These are phyloP conservation scores for Cantharis rufa DNA, from an alignment of 2,888 invertebrate genomes.

Conservation along the genomic window DNA sequence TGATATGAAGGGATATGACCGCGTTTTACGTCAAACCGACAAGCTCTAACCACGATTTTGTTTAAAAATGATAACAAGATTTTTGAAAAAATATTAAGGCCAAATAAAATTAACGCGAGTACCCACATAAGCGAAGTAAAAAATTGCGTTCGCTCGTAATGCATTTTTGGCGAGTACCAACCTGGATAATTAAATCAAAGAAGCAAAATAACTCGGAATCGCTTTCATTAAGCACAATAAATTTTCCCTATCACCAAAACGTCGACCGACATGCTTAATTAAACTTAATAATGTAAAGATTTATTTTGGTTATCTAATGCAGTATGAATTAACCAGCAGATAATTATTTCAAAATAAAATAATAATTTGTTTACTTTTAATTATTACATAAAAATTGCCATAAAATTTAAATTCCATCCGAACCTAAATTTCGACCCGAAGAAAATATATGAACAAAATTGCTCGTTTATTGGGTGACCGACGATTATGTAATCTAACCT, in stretches of 20 bases:
- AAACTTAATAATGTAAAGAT: neutral
- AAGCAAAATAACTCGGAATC: neutral
- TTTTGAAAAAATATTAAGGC: constrained; percentile 4
- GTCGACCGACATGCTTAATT: neutral
- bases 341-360: constrained; percentile 2
- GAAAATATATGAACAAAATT: neutral
- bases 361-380: neutral
- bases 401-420: neutral
- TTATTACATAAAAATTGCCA: neutral
- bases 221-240: neutral
- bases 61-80: constrained; percentile 23
- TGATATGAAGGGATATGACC: constrained; percentile 36
- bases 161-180: neutral
- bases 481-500: neutral
- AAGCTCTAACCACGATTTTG: constrained; percentile 27
- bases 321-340: neutral
- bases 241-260: neutral
- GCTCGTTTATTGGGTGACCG: neutral
- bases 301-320: constrained; percentile 2
- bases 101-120: too few relatives aligned
- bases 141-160: neutral
- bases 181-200: neutral
- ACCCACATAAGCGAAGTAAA: too few relatives aligned
- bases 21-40: constrained; percentile 31
- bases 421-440: neutral